These are phyloP conservation scores for Minunthozetes semirufus DNA, from an alignment of 2,888 invertebrate species.

Conservation along the genomic window DNA sequence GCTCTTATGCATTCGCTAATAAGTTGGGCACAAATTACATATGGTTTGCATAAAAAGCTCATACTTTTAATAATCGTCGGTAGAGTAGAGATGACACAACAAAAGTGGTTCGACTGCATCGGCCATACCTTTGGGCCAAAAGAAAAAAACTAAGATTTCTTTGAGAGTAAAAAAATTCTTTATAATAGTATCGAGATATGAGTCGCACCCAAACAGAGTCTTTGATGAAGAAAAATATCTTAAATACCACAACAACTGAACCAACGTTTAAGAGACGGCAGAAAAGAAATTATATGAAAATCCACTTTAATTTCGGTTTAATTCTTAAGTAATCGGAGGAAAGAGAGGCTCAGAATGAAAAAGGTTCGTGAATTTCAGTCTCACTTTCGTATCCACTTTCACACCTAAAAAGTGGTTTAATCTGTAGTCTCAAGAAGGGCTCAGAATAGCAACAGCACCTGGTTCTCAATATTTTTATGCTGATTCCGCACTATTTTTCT, in stretches of 20 bases:
- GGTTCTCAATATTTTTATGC: neutral
- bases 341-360: neutral
- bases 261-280: neutral
- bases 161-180: neutral
- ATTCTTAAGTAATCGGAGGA: neutral
- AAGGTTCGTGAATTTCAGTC: neutral
- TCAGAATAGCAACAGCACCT: neutral
- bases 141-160: neutral
- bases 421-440: neutral
- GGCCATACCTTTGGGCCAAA: slow-evolving; percentile 14
- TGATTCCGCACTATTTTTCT: neutral
- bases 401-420: neutral
- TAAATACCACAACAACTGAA: too few relatives aligned
- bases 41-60: slow-evolving; percentile 15
- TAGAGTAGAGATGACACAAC: neutral
- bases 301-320: neutral
- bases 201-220: slow-evolving; percentile 10
- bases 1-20: slow-evolving; percentile 24
- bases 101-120: slow-evolving; percentile 3
- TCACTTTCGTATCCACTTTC: neutral
- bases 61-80: neutral
- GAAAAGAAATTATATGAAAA: neutral
- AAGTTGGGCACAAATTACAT: slow-evolving; percentile 11
- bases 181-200: neutral
- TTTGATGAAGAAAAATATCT: neutral